Base-by-base conservation (phyloP, 2,113 vertebrate genomes). In the Nyctibius bracteatus region DNA sequence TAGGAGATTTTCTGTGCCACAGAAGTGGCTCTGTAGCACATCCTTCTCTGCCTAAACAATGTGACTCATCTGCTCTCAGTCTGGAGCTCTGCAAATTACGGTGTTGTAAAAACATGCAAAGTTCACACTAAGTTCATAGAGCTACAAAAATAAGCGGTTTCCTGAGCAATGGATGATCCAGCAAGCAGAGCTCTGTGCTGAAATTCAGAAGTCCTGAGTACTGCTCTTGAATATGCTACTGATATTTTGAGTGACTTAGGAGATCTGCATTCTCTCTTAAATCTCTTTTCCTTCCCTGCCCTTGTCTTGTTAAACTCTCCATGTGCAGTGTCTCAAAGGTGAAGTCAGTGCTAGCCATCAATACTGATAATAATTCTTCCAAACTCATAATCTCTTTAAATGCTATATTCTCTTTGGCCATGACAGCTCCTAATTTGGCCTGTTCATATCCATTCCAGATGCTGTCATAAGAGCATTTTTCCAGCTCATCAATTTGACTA, bases 51-150 rank as follows among this genome's bases (percentile, higher is more conserved):
- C 86, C 73, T 95, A 97, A 97, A 94, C 78, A 89, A 96, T 75
- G 70, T 96, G 96, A 96, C 73, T 97, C 95, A 97, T 97, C 83
- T 97, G 83, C 88, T 94, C 96, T 94, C 92, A 96, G 96, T 95
- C 95, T 97, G 95, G 86, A 94, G 66, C 81, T 83, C 92, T 80
- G 83, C 83, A 96, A 97, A 95, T 96, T 94, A 92, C 66, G 91
- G 61, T 84, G 95, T 94, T 94, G 91, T 92, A 94, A 96, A 97
- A 97, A 92, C 86, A 97, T 44, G 88, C 86, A 85, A 96, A 96
- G 92, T 96, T 95, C 96, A 96, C 83, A 73, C 70, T 81, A 86
- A 97, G 96, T 96, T 97, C 96, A 96, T 65, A 92, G 82, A 96
- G 95, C 83, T 94, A 89, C 78, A 94, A 81, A 96, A 96, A 97